Evolutionary conservation across 1,140 invertebrate species (phyloP).

Genomic region (Caenorhabditis latens): DNA sequence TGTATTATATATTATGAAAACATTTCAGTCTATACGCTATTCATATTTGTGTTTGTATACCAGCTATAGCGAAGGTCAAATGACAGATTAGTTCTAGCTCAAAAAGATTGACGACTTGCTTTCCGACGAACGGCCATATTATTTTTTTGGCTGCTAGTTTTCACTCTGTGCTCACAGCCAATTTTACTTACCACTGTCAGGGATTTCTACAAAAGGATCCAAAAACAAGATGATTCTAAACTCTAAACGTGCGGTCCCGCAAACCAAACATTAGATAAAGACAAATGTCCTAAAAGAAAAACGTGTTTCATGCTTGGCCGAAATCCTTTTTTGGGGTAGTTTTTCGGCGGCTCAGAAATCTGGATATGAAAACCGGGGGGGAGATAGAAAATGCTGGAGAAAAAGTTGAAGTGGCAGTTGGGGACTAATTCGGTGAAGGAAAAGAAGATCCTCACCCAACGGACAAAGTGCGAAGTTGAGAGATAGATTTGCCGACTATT

Average conservation of each 20-base stretch:
- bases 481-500: conserved; percentile 23
- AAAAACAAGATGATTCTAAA: background rate
- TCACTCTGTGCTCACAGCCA: background rate
- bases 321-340: conserved; percentile 33
- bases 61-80: background rate
- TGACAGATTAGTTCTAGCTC: conserved; percentile 14
- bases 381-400: background rate
- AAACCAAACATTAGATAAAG: conserved; percentile 45
- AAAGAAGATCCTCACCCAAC: background rate
- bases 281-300: conserved; percentile 53
- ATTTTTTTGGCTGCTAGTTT: background rate
- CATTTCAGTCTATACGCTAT: too few species aligned
- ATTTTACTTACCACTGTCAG: background rate
- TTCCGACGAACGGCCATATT: background rate
- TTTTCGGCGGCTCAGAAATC: conserved; percentile 45
- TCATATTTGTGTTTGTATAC: too few species aligned
- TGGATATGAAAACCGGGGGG: conserved; percentile 6
- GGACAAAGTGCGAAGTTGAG: conserved; percentile 13
- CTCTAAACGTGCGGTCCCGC: background rate
- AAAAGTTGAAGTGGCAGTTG: conserved; percentile 55
- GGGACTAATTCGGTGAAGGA: conserved; percentile 29
- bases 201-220: background rate
- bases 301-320: conserved; percentile 48
- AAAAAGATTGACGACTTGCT: conserved; percentile 1
- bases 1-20: too few species aligned